These are phyloP conservation scores for Pipistrellus nathusii DNA, from an alignment of 2,797 vertebrate genomes.

Conservation along the genomic window DNA sequence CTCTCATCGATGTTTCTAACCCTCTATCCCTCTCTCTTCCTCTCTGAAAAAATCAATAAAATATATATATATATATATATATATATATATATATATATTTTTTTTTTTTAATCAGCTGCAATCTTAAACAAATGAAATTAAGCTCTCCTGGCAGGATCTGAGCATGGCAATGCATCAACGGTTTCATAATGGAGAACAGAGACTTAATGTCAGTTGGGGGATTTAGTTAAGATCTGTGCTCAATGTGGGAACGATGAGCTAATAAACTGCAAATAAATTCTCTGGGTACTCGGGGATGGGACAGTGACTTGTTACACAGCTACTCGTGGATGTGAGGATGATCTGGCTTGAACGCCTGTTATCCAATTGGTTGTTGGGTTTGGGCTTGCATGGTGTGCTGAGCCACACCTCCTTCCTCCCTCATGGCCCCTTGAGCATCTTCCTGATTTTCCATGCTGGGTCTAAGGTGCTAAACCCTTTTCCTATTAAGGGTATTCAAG, in stretches of 20 bases:
- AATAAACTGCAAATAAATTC: slow-evolving; percentile 66
- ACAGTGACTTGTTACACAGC: slow-evolving; percentile 30
- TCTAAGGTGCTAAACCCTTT: background rate
- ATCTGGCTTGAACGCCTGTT: slow-evolving; percentile 32
- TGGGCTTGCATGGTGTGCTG: background rate
- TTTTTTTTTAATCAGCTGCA: background rate
- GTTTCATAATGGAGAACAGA: slow-evolving; percentile 64
- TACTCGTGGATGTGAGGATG: background rate
- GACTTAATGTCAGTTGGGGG: slow-evolving; percentile 28
- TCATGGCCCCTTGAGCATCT: background rate
- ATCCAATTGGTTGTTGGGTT: background rate
- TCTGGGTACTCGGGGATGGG: slow-evolving; percentile 49
- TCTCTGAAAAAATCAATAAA: too few relatives aligned
- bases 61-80: too few relatives aligned
- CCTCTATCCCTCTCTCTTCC: too few relatives aligned
- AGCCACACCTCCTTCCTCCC: background rate
- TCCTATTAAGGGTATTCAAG: background rate
- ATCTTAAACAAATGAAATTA: slow-evolving; percentile 59
- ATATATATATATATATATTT: too few relatives aligned
- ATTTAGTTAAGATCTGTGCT: slow-evolving; percentile 58
- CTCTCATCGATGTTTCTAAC: too few relatives aligned
- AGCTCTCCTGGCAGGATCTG: slow-evolving; percentile 35
- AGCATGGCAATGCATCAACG: slow-evolving; percentile 57
- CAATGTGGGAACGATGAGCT: slow-evolving; percentile 71
- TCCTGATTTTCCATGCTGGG: background rate